These are phyloP conservation scores for Eupithecia subfuscata DNA, from an alignment of 2,888 invertebrate genomes.

Conservation along the genomic window DNA sequence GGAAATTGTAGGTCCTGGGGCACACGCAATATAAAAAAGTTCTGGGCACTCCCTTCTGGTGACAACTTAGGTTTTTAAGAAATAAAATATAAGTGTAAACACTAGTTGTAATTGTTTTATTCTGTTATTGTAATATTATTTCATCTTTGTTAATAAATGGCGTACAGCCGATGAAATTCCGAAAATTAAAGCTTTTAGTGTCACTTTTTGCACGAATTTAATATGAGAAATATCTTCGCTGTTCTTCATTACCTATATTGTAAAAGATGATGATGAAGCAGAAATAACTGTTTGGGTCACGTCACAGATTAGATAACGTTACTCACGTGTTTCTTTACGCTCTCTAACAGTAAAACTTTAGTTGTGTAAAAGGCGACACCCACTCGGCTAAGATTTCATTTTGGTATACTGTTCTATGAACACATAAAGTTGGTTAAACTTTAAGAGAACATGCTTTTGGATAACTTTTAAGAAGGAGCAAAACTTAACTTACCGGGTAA, in stretches of 20 bases:
- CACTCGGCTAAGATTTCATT: not conserved
- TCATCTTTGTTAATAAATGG: too few relatives aligned
- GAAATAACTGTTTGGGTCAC: not conserved
- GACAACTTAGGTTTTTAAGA: too few relatives aligned
- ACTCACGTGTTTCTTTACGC: too few relatives aligned
- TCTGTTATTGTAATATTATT: too few relatives aligned
- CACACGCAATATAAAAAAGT: too few relatives aligned
- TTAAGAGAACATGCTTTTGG: conserved; percentile 22
- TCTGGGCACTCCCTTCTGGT: too few relatives aligned
- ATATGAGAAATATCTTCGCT: not conserved
- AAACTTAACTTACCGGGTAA: conserved; percentile 59
- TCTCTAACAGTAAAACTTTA: not conserved
- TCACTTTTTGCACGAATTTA: not conserved
- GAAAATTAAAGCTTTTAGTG: not conserved
- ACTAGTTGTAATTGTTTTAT: too few relatives aligned
- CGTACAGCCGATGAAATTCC: too few relatives aligned
- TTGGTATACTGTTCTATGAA: not conserved
- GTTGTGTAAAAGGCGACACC: not conserved
- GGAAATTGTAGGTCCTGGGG: too few relatives aligned
- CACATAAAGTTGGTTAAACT: not conserved
- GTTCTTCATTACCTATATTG: not conserved
- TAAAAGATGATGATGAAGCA: not conserved
- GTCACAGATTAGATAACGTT: too few relatives aligned
- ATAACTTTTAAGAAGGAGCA: conserved; percentile 25
- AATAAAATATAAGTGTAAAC: too few relatives aligned